Evolutionary conservation across 2,888 invertebrate species (phyloP).

Genomic region (Tetranychus truncatus): DNA sequence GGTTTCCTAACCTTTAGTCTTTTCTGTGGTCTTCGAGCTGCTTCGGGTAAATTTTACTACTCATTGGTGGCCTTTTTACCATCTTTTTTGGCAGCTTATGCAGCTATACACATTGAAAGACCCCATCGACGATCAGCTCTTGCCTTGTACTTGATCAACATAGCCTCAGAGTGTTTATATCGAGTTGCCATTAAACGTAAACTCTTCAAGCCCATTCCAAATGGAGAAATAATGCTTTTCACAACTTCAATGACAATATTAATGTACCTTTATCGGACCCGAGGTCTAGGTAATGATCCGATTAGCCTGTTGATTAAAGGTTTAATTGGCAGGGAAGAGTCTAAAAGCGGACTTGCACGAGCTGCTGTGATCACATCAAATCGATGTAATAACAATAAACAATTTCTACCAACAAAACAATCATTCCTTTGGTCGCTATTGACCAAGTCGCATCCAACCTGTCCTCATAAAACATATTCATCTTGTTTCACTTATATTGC

Average conservation of each 20-base stretch:
- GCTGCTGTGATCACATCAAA: too few relatives aligned
- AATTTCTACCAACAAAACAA: too few relatives aligned
- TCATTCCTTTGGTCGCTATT: too few relatives aligned
- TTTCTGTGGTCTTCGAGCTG: conserved; percentile 45
- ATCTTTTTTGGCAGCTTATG: conserved; percentile 49
- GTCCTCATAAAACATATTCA: background rate
- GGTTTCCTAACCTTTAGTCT: conserved; percentile 51
- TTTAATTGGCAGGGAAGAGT: conserved; percentile 20
- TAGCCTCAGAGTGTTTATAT: conserved; percentile 60
- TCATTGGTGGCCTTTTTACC: conserved; percentile 52
- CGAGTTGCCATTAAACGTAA: conserved; percentile 48
- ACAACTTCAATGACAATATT: conserved; percentile 10
- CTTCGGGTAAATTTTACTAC: conserved; percentile 49
- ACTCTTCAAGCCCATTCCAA: conserved; percentile 13
- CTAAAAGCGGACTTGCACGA: too few relatives aligned
- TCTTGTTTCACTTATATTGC: background rate
- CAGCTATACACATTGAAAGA: conserved; percentile 56
- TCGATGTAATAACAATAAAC: too few relatives aligned
- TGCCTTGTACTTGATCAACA: conserved; percentile 60
- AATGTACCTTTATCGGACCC: background rate
- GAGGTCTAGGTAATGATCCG: conserved; percentile 16
- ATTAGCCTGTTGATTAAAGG: conserved; percentile 15
- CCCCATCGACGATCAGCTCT: conserved; percentile 52
- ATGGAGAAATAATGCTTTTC: conserved; percentile 18
- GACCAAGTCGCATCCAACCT: background rate